Conservation (phyloP, 92 coral and sea anemone species). For the Chrysogorgia sp. region DNA sequence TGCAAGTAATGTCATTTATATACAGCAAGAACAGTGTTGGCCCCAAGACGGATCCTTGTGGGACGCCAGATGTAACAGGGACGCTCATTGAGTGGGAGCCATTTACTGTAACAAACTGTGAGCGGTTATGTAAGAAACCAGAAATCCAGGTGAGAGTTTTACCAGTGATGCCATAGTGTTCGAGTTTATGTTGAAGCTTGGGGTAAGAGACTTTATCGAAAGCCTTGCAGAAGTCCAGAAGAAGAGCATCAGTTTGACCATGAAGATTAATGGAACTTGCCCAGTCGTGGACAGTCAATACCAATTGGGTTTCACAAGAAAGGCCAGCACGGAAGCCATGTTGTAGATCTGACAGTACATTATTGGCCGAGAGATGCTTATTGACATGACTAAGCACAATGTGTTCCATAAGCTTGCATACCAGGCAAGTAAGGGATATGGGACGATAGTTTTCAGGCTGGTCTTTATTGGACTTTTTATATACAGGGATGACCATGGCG, state of each 20-base stretch:
- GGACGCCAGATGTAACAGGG: too few species aligned
- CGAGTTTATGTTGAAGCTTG: slow-evolving; percentile 1
- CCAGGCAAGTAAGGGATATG: too few species aligned
- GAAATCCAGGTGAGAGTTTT: not conserved
- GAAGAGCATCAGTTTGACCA: not conserved
- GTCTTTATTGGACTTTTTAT: too few species aligned
- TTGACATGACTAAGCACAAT: too few species aligned
- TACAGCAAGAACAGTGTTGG: not conserved
- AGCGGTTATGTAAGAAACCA: not conserved
- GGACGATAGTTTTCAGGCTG: too few species aligned
- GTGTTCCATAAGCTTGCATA: too few species aligned
- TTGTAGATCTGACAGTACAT: too few species aligned
- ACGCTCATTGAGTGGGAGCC: not conserved
- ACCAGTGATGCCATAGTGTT: not conserved
- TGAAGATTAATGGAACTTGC: not conserved
- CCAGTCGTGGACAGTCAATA: not conserved
- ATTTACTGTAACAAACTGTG: not conserved
- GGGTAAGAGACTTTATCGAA: not conserved
- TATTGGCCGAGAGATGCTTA: too few species aligned
- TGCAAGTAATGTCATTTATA: not conserved
- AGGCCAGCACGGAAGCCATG: too few species aligned
- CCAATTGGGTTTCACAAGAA: slow-evolving; percentile 3
- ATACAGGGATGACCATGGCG: too few species aligned
- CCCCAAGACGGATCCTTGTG: too few species aligned
- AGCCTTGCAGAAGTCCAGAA: too few species aligned